phyloP scores from a whole-genome alignment of 2,797 vertebrate species.

The Tachyglossus aculeatus region DNA sequence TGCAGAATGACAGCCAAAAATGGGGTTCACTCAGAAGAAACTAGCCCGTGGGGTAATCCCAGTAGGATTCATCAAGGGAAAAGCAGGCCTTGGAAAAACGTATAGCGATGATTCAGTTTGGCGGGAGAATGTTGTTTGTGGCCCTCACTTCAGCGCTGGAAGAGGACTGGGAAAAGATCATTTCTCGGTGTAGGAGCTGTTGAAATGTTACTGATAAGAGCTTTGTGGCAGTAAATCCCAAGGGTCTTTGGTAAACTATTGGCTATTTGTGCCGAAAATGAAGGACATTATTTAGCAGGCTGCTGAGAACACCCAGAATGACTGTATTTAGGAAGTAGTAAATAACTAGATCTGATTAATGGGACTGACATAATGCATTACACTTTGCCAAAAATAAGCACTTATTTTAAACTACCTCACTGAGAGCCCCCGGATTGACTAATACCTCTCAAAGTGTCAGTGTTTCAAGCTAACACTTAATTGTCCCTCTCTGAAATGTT shows the following conservation, averaged over 20 bases:
- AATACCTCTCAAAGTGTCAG: no score
- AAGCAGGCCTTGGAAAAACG: no score
- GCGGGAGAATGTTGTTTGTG: no score
- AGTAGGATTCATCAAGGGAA: no score
- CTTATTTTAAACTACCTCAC: neutral
- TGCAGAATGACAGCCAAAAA: no score
- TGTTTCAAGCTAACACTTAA: neutral
- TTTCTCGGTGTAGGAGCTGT: neutral
- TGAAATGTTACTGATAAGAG: neutral
- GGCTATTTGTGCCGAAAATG: neutral
- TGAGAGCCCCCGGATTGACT: neutral
- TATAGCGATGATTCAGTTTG: accelerated
- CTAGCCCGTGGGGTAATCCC: no score
- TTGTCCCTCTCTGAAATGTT: neutral
- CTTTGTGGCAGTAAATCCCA: neutral
- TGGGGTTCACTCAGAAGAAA: no score
- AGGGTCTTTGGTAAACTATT: neutral
- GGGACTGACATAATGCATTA: neutral
- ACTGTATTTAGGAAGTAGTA: neutral
- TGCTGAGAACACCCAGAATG: neutral
- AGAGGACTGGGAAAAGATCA: no score
- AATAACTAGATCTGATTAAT: neutral
- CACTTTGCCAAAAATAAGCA: neutral
- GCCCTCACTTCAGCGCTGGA: neutral
- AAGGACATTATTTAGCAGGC: neutral